These are phyloP conservation scores for Cyanoliseus patagonus DNA, from an alignment of 2,113 vertebrate species.

Conservation along the genomic window DNA sequence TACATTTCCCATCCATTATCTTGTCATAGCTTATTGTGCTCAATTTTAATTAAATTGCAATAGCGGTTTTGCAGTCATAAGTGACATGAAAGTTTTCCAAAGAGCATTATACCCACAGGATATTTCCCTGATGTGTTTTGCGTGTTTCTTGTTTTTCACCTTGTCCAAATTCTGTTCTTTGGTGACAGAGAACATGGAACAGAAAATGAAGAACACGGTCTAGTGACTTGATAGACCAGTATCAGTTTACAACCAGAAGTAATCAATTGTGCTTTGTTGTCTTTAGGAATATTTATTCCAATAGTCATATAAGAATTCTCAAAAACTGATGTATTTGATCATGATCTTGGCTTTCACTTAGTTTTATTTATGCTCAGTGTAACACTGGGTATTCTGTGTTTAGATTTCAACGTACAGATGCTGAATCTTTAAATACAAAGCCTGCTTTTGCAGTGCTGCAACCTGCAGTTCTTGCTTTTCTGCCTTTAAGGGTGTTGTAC, in stretches of 20 bases:
- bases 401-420: not conserved
- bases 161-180: slow-evolving; percentile 23
- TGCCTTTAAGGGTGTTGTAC: slow-evolving; percentile 50
- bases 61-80: slow-evolving; percentile 40
- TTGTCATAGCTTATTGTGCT: slow-evolving; percentile 60
- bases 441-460: not conserved
- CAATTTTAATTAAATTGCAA: slow-evolving; percentile 70
- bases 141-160: slow-evolving; percentile 23
- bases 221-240: not conserved
- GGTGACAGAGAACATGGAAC: slow-evolving; percentile 11
- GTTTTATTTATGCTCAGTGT: not conserved
- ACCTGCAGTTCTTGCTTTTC: slow-evolving; percentile 47
- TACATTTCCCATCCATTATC: not conserved
- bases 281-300: not conserved
- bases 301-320: not conserved
- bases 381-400: not conserved
- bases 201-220: not conserved
- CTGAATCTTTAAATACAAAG: not conserved
- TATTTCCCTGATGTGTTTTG: not conserved
- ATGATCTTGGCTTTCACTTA: not conserved
- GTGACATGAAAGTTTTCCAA: slow-evolving; percentile 50
- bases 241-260: not conserved
- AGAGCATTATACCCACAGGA: slow-evolving; percentile 53
- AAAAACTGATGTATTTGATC: not conserved
- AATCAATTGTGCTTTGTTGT: not conserved